Percentiles rank a stretch among this genome's conserved stretches.
These are phyloP conservation scores for Phymatocera aterrima DNA, from an alignment of 2,888 invertebrate species.

Conservation along the genomic window DNA sequence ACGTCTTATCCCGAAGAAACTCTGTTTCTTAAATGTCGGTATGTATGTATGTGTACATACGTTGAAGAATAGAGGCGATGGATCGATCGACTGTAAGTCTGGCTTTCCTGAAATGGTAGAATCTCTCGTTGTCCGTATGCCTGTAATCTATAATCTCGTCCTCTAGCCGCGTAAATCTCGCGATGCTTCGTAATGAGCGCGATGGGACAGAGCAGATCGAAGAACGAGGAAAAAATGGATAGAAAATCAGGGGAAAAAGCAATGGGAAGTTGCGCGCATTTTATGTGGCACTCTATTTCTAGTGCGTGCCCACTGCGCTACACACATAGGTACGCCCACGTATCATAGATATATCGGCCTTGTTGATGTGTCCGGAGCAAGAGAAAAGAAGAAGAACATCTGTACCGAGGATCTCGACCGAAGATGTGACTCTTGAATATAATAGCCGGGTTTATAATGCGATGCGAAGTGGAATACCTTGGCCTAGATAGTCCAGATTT, in stretches of 20 bases:
- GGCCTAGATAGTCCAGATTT: slow-evolving; percentile 34
- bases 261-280: neutral
- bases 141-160: too few species aligned
- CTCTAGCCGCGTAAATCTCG: too few species aligned
- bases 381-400: slow-evolving; percentile 18
- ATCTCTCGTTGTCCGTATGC: too few species aligned
- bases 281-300: neutral
- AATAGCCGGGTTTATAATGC: neutral
- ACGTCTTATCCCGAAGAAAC: neutral
- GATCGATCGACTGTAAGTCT: too few species aligned
- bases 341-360: too few species aligned
- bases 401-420: neutral
- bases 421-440: slow-evolving; percentile 25
- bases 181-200: too few species aligned
- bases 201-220: slow-evolving; percentile 4
- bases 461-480: slow-evolving; percentile 39
- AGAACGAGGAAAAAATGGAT: neutral
- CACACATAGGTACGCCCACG: too few species aligned
- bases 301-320: too few species aligned
- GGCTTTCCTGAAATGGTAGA: too few species aligned
- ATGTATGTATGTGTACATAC: neutral
- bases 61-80: neutral
- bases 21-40: neutral
- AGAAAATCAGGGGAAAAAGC: slow-evolving; percentile 16
- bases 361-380: neutral